Evolutionary conservation across 35 echinoderm and acorn worm species (phyloP).

Genomic region (Eucidaris tribuloides): DNA sequence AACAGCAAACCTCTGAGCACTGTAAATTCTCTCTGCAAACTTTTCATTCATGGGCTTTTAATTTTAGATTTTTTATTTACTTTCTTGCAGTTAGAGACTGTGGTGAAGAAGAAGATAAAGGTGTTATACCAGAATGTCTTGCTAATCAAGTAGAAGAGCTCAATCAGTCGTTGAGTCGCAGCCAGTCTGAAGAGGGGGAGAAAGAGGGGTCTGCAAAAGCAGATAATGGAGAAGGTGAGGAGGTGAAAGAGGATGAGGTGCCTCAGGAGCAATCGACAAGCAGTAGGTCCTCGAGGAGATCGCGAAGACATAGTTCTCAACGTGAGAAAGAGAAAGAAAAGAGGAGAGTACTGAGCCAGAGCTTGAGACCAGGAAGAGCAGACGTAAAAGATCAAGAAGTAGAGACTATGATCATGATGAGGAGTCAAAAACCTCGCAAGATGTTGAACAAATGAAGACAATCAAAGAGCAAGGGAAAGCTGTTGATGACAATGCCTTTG

Average conservation of each 20-base stretch:
- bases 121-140: slow-evolving; percentile 38
- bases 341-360: background rate
- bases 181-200: slow-evolving; percentile 45
- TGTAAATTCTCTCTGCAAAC: too few species aligned
- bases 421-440: background rate
- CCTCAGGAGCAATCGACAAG: background rate
- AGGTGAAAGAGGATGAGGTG: background rate
- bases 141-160: slow-evolving; percentile 72
- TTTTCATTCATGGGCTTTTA: too few species aligned
- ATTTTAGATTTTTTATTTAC: too few species aligned
- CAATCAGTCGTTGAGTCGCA: slow-evolving; percentile 49
- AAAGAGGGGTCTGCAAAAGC: background rate
- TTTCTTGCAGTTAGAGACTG: too few species aligned
- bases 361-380: slow-evolving; percentile 16
- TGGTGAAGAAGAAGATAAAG: too few species aligned
- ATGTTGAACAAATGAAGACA: background rate
- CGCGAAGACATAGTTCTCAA: background rate
- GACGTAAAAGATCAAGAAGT: slow-evolving; percentile 12
- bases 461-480: background rate
- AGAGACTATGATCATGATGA: background rate
- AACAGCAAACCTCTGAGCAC: too few species aligned
- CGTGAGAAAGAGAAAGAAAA: slow-evolving; percentile 37
- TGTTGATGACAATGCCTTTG: too few species aligned
- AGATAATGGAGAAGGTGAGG: background rate
- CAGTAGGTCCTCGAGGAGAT: background rate